These are phyloP conservation scores for Tupaia chinensis DNA, from an alignment of 2,113 vertebrate species.

Conservation along the genomic window DNA sequence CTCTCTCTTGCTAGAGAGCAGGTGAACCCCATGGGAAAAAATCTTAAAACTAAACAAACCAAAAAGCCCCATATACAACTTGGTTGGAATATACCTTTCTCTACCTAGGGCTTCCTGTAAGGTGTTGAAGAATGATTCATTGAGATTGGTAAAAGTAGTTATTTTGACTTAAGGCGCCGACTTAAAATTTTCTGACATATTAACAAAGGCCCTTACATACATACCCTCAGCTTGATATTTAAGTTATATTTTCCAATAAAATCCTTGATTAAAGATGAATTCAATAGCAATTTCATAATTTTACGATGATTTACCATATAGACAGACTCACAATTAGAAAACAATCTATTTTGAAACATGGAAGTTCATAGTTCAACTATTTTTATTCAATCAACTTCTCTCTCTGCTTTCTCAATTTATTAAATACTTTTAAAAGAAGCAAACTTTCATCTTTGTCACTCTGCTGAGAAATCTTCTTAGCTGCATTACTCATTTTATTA, in stretches of 20 bases:
- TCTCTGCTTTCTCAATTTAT: background rate
- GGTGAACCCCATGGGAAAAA: too few relatives aligned
- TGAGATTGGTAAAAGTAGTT: background rate
- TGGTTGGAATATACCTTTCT: background rate
- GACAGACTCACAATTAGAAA: background rate
- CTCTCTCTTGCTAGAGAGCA: too few relatives aligned
- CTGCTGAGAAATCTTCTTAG: background rate
- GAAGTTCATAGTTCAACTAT: background rate
- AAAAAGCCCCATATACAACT: background rate
- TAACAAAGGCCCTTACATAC: background rate
- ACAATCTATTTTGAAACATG: background rate
- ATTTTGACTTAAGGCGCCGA: background rate
- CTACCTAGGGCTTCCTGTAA: background rate
- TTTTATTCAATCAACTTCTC: background rate
- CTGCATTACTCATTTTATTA: background rate
- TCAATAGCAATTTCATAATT: background rate
- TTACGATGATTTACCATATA: constrained; percentile 12
- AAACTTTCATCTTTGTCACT: background rate
- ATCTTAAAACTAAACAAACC: too few relatives aligned
- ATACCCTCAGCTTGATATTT: background rate
- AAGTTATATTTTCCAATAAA: background rate
- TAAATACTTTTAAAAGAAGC: background rate
- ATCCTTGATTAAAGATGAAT: background rate
- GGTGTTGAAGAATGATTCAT: background rate
- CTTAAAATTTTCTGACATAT: background rate